Evolutionary conservation across 2,888 invertebrate genomes (phyloP).

Genomic region (Rotaria magnacalcarata): DNA sequence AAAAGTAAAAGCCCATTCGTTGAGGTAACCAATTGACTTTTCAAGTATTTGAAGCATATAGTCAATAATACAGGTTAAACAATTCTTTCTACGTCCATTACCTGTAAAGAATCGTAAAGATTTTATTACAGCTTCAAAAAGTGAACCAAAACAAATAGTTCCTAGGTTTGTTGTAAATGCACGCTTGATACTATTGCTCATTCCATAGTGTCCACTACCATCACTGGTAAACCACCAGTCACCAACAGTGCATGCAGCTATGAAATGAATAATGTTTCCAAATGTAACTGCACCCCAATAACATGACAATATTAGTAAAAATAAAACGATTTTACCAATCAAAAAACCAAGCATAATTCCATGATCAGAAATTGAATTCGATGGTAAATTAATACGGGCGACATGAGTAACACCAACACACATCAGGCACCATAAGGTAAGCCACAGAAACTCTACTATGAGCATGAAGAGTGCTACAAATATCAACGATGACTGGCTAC

Average conservation of each 20-base stretch:
- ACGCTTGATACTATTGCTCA: background rate
- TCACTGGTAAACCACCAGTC: background rate
- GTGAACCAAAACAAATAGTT: background rate
- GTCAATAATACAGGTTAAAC: background rate
- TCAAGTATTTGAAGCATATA: background rate
- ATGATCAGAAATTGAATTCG: background rate
- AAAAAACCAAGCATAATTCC: background rate
- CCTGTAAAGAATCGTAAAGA: background rate
- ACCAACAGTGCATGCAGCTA: background rate
- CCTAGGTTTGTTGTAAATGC: background rate
- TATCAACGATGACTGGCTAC: background rate
- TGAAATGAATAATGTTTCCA: background rate
- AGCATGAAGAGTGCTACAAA: background rate
- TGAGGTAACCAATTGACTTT: background rate
- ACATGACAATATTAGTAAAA: background rate
- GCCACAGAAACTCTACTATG: background rate
- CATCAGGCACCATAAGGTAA: background rate
- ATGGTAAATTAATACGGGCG: too few species aligned
- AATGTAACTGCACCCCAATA: background rate
- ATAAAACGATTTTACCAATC: background rate
- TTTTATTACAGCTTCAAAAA: background rate
- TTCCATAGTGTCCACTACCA: background rate
- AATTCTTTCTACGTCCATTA: background rate
- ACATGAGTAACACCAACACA: background rate
- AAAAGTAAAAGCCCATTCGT: conserved; percentile 11